phyloP scores from a whole-genome alignment of 2,888 invertebrate species.

The Aelia acuminata region DNA sequence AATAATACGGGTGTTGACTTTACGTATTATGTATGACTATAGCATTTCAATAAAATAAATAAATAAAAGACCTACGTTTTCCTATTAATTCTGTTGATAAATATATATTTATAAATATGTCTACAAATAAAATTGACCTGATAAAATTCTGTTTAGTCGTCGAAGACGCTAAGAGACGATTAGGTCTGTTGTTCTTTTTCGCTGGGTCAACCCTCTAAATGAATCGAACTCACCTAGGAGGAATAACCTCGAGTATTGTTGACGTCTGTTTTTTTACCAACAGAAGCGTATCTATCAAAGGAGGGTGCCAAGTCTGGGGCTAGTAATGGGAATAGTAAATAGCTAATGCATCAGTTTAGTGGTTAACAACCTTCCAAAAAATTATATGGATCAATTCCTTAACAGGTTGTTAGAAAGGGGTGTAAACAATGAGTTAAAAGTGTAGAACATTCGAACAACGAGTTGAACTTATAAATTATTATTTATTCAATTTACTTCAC shows the following conservation, averaged over 20 bases:
- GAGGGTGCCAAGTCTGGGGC: background rate
- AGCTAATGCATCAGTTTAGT: background rate
- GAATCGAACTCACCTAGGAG: background rate
- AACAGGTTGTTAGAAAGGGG: background rate
- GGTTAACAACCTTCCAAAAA: background rate
- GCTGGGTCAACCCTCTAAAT: constrained; percentile 1
- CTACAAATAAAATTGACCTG: constrained; percentile 31
- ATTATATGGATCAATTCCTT: too few relatives aligned
- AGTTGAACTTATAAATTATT: too few relatives aligned
- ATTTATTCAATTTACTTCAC: too few relatives aligned
- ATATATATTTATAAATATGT: background rate
- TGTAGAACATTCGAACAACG: too few relatives aligned
- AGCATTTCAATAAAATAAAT: too few relatives aligned
- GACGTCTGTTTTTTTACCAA: background rate
- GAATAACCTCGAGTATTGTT: background rate
- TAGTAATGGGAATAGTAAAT: background rate
- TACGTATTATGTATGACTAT: too few relatives aligned
- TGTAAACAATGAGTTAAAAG: too few relatives aligned
- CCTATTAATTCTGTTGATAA: background rate
- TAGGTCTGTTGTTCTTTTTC: constrained; percentile 20
- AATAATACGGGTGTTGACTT: too few relatives aligned
- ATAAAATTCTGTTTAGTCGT: constrained; percentile 2
- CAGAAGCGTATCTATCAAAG: background rate
- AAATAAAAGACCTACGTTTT: background rate
- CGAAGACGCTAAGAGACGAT: background rate